Conservation (phyloP, 2,113 vertebrate species). For the Sebastes fasciatus region DNA sequence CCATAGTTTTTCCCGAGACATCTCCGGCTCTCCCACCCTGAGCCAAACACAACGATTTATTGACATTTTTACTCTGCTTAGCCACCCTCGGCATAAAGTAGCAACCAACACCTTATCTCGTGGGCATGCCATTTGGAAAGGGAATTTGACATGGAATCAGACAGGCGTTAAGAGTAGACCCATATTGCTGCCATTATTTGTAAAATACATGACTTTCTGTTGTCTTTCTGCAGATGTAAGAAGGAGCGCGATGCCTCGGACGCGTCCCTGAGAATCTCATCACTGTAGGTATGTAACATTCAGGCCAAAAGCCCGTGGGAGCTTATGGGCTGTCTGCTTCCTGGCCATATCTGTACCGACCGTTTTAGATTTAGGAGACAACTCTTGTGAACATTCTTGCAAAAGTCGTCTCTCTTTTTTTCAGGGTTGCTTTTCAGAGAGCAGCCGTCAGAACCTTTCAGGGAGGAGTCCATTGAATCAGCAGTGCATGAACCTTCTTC, state of each 20-base stretch:
- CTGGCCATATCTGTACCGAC: slow-evolving; percentile 36
- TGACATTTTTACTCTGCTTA: slow-evolving; percentile 77
- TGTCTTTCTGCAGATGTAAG: slow-evolving; percentile 32
- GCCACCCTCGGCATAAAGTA: slow-evolving; percentile 63
- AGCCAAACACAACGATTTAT: slow-evolving; percentile 79
- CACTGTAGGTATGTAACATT: slow-evolving; percentile 37
- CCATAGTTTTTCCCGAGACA: slow-evolving; percentile 63
- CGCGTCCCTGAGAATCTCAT: slow-evolving; percentile 33
- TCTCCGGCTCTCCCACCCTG: slow-evolving; percentile 59
- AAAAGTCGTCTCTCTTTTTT: slow-evolving; percentile 43
- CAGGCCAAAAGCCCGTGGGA: slow-evolving; percentile 29
- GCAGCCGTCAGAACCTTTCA: slow-evolving; percentile 73
- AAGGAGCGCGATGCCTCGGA: slow-evolving; percentile 4
- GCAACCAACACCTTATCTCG: slow-evolving; percentile 69
- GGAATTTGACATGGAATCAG: slow-evolving; percentile 62
- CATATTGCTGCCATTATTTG: slow-evolving; percentile 57
- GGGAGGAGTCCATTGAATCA: slow-evolving; percentile 63
- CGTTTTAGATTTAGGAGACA: slow-evolving; percentile 62
- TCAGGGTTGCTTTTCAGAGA: slow-evolving; percentile 55
- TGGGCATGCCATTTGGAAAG: slow-evolving; percentile 57
- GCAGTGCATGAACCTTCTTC: slow-evolving; percentile 71
- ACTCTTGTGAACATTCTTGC: slow-evolving; percentile 51
- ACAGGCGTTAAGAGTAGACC: slow-evolving; percentile 67
- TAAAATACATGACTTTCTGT: slow-evolving; percentile 42
- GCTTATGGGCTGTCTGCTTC: slow-evolving; percentile 42